Evolutionary conservation across 1,140 invertebrate genomes (phyloP), one percentile per base, ranked within the genome.

Genomic region (Drosophila azteca): DNA sequence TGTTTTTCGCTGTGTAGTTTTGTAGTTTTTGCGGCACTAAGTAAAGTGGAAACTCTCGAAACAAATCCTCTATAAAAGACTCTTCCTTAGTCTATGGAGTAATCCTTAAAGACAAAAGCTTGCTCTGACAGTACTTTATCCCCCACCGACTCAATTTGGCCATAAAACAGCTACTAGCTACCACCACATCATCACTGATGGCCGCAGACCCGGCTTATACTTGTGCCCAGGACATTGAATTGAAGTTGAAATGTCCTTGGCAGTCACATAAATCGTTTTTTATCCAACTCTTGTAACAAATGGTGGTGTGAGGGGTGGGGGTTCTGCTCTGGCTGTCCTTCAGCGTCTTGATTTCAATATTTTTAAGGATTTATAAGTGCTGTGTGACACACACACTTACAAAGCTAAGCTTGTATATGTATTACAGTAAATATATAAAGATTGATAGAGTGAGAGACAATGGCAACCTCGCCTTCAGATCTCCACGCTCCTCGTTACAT

Each of bases 201-300:
- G 46, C 29, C 31, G 53, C 48, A 62, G 45, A 41, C 15, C 46
- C 41, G 44, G 52, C 55, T 43, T 31, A 29, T 2, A 20, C 22
- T 55, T 43, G 17, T 22, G 24, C 15, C 15, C 46, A 22, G 8
- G 15, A 43, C 44, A 54, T 55, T 65, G 62, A 57, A 62, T 77
- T 69, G 63, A 79, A 62, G 74, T 52, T 60, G 48, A 68, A 65
- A 77, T 69, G 78, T 62, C 82, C 69, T 78, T 87, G 82, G 43
- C 65, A 60, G 43, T 51, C 43, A 55, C 45, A 87, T 64, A 87
- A 79, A 76, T 82, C 43, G 70, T 53, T 74, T 85, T 60, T 53
- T 51, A 44, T 75, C 29, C 43, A 22, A 44, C 61, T 57, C 48
- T 43, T 41, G n/a, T 39, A 20, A 9, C 35, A 29, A 51, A 29